A percentile compares a stretch with the other conserved stretches of the same genome.
These are phyloP conservation scores for Penaeus indicus DNA, from an alignment of 1,140 invertebrate species.

Conservation along the genomic window DNA sequence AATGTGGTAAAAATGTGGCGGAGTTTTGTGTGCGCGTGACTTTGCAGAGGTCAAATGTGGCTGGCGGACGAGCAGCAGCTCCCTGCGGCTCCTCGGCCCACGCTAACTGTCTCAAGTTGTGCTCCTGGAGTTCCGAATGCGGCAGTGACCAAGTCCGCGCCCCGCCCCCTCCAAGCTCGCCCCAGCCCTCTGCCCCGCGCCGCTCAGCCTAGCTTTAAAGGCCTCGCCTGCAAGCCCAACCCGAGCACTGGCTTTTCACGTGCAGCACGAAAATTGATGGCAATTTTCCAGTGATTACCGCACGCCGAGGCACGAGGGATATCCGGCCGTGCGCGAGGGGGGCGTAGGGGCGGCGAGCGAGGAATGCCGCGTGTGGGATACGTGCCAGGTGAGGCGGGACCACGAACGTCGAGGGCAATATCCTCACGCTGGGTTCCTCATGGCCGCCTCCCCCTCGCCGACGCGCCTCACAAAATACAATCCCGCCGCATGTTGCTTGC, in stretches of 20 bases:
- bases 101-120: no score
- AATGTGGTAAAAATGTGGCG: slow-evolving; percentile 58
- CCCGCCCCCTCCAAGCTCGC: no score
- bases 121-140: no score
- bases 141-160: no score
- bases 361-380: slow-evolving; percentile 31
- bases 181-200: no score
- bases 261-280: slow-evolving; percentile 42
- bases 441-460: slow-evolving; percentile 11
- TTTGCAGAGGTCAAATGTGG: slow-evolving; percentile 58
- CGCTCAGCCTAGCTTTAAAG: no score
- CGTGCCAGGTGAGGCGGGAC: slow-evolving; percentile 16
- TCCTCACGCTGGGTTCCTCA: slow-evolving; percentile 47
- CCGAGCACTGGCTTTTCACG: slow-evolving; percentile 38
- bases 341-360: not conserved
- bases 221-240: not conserved
- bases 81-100: no score
- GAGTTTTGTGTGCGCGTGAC: slow-evolving; percentile 59
- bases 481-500: not conserved
- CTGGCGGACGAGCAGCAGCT: slow-evolving; percentile 15
- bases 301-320: not conserved
- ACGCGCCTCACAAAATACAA: not conserved
- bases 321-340: slow-evolving; percentile 3
- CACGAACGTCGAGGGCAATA: slow-evolving; percentile 52
- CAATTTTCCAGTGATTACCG: slow-evolving; percentile 44